phyloP scores from a whole-genome alignment of 1,140 invertebrate genomes.

The Mylabris phalerata region DNA sequence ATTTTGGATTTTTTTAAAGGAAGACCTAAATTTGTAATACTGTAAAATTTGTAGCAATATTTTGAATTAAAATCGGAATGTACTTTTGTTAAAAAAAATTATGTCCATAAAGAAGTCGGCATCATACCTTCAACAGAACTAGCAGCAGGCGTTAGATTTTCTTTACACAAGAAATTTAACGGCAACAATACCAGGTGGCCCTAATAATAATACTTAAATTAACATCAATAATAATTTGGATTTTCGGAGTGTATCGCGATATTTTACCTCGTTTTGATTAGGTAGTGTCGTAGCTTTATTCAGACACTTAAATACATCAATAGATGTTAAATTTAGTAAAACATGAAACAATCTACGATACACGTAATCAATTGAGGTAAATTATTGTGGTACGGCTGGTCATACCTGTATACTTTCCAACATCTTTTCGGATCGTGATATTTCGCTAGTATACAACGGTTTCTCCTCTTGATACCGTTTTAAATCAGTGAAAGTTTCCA shows the following conservation, averaged over 20 bases:
- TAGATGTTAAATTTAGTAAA: too few relatives aligned
- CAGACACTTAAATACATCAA: neutral
- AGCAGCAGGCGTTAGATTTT: slow-evolving; percentile 70
- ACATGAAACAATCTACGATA: too few relatives aligned
- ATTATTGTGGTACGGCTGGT: too few relatives aligned
- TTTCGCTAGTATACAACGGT: slow-evolving; percentile 59
- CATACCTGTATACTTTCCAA: slow-evolving; percentile 62
- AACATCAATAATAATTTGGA: slow-evolving; percentile 1
- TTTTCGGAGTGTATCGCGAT: too few relatives aligned
- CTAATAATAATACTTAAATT: slow-evolving; percentile 37
- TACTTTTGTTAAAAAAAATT: too few relatives aligned
- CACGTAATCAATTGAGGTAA: too few relatives aligned
- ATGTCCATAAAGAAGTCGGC: slow-evolving; percentile 71
- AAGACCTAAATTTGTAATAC: too few relatives aligned
- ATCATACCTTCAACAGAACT: slow-evolving; percentile 77
- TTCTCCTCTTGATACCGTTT: slow-evolving; percentile 62
- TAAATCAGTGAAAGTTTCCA: slow-evolving; percentile 66
- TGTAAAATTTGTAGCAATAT: too few relatives aligned
- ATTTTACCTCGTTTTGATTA: too few relatives aligned
- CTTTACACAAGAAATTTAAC: slow-evolving; percentile 75
- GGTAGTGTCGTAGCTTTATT: too few relatives aligned
- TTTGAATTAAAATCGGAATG: too few relatives aligned
- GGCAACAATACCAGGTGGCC: slow-evolving; percentile 84
- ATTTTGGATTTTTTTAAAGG: too few relatives aligned
- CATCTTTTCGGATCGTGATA: slow-evolving; percentile 59